Conservation (phyloP, 2,797 vertebrate genomes). For the Fringilla coelebs region DNA sequence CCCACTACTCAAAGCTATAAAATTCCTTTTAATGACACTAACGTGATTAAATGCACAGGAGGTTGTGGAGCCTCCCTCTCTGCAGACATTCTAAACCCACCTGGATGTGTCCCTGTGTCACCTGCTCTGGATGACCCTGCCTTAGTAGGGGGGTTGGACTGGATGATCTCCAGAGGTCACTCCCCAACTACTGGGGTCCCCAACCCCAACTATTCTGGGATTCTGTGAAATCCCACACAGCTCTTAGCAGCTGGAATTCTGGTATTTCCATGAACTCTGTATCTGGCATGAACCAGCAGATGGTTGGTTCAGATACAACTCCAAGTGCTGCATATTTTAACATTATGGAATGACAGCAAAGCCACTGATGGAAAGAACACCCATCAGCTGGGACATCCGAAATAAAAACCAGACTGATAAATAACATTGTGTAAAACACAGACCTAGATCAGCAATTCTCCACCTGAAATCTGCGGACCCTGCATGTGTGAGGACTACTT, state of each 20-base stretch:
- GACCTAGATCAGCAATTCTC: neutral
- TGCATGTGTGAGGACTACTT: neutral
- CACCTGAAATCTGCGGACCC: neutral
- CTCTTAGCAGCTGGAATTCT: neutral
- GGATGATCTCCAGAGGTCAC: neutral
- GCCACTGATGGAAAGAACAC: neutral
- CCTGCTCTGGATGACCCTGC: neutral
- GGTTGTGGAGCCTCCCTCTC: neutral
- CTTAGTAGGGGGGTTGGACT: neutral
- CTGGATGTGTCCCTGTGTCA: neutral
- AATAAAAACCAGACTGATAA: neutral
- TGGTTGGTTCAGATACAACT: neutral
- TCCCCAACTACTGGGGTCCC: neutral
- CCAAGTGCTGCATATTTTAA: neutral
- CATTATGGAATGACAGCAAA: neutral
- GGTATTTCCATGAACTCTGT: neutral
- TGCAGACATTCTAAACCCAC: neutral
- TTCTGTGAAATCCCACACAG: neutral
- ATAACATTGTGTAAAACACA: neutral
- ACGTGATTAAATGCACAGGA: neutral
- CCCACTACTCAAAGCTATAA: neutral
- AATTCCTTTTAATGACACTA: neutral
- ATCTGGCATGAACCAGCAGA: constrained; percentile 3
- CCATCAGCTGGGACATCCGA: neutral
- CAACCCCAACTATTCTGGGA: neutral